These are phyloP conservation scores for Leptinotarsa rubiginosa DNA, from an alignment of 2,888 invertebrate genomes.

Conservation along the genomic window DNA sequence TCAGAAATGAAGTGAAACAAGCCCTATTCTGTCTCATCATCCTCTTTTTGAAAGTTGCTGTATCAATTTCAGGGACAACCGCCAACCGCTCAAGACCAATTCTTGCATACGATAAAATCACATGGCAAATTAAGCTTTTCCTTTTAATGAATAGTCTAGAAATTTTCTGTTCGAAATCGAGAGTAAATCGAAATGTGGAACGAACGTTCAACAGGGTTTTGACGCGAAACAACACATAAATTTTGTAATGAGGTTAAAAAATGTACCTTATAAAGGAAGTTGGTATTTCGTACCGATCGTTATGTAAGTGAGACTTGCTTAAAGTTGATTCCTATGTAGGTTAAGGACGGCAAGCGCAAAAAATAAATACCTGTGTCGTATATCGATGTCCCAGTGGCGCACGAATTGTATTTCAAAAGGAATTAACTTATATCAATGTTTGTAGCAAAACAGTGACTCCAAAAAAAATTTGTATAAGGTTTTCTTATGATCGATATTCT, in stretches of 20 bases:
- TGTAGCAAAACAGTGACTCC: no score
- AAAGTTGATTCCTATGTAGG: conserved; percentile 60
- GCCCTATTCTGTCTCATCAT: no score
- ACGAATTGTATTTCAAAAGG: background rate
- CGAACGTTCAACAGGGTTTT: conserved; percentile 32
- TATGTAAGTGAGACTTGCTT: conserved; percentile 58
- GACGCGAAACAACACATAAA: conserved; percentile 45
- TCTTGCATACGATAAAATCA: background rate
- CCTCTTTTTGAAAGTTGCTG: no score
- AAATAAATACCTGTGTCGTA: conserved; percentile 41
- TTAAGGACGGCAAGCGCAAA: conserved; percentile 58
- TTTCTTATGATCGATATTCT: no score
- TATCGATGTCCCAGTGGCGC: conserved; percentile 22
- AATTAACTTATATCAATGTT: background rate
- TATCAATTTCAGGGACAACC: no score
- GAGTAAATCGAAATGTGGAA: conserved; percentile 37
- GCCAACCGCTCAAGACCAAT: no score
- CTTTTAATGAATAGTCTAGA: background rate
- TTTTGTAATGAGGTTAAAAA: conserved; percentile 55
- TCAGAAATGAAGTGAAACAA: no score
- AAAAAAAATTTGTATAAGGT: no score
- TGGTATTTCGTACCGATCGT: conserved; percentile 59
- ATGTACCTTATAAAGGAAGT: conserved; percentile 60
- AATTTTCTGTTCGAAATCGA: conserved; percentile 31
- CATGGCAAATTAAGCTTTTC: background rate